These are phyloP conservation scores for Chiloscyllium plagiosum DNA, from an alignment of 2,113 vertebrate genomes.

Conservation along the genomic window DNA sequence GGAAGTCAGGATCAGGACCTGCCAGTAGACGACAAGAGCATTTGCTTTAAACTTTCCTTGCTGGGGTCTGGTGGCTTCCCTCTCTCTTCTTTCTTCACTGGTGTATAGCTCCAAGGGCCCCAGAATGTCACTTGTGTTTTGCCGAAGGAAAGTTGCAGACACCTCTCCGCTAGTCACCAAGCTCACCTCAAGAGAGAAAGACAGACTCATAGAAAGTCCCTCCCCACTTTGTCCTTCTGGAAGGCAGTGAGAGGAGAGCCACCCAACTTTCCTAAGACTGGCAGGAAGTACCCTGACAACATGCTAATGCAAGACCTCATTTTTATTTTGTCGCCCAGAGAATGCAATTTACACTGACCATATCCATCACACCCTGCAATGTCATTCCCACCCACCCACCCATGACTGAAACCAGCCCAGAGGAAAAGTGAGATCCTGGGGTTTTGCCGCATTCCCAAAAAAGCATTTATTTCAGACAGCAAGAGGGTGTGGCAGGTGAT, in stretches of 20 bases:
- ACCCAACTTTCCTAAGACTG: background rate
- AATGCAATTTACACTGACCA: background rate
- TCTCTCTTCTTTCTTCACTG: background rate
- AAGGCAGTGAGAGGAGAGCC: too few relatives aligned
- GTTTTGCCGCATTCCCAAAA: background rate
- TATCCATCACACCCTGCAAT: too few relatives aligned
- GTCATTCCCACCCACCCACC: too few relatives aligned
- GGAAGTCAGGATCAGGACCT: background rate
- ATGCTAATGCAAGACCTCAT: background rate
- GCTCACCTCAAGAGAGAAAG: too few relatives aligned
- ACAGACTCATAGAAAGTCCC: background rate
- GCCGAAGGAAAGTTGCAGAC: background rate
- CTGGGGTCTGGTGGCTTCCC: background rate
- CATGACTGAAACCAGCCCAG: background rate
- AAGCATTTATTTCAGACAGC: too few relatives aligned
- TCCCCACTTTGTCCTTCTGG: background rate
- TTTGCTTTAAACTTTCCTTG: background rate
- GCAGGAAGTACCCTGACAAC: background rate
- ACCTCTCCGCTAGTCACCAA: background rate
- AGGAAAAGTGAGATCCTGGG: background rate
- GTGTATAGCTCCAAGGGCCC: background rate
- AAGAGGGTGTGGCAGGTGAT: background rate
- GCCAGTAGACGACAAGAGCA: background rate
- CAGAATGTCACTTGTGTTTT: background rate
- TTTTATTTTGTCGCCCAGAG: background rate